Base-by-base conservation (phyloP, 2,888 invertebrate genomes). In the Hirtodrosophila alboralis region DNA sequence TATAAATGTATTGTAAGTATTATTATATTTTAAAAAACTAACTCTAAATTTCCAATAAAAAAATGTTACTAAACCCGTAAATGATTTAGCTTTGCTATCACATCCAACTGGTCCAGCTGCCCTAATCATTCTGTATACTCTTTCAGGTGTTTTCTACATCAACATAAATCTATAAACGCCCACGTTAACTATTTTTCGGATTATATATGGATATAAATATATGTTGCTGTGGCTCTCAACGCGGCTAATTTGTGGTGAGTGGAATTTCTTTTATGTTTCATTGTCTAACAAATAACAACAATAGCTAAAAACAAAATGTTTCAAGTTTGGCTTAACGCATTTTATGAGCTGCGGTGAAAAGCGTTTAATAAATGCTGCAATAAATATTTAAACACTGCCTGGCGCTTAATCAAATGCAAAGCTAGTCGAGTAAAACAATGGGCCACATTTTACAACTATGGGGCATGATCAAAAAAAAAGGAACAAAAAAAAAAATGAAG, bases 361-460 rank as follows among this genome's bases (percentile, higher is more conserved):
- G 83, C 83, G 73, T 73, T 80, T 75, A 75, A 70, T 69, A 77
- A 75, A 84, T 51, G 75, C 70, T 51, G 59, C 65, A 80, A 80
- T 77, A 78, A 81, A 84, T 74, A 70, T 67, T 65, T 76, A 63
- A 74, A 63, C 62, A 57, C 60, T 70, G 57, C 45, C 51, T 45
- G 73, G 63, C 75, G 75, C 63, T 74, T 68, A 75, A 75, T 74
- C 72, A 75, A 75, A 71, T 63, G 53, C 69, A 75, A 74, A 70
- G 72, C 65, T 41, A 75, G 56, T 26, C 53, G 23, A 18, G 12
- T 40, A 38, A 72, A 65, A 83, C 79, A 79, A 79, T 79, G 80
- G 78, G 80, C 80, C 52, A 80, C 75, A 79, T 74, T 83, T 77
- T 75, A 77, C 60, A 49, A 67, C 59, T 77, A 77, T 78, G 60